phyloP scores from a whole-genome alignment of 92 coral and sea anemone genomes.

The Micromussa lordhowensis region DNA sequence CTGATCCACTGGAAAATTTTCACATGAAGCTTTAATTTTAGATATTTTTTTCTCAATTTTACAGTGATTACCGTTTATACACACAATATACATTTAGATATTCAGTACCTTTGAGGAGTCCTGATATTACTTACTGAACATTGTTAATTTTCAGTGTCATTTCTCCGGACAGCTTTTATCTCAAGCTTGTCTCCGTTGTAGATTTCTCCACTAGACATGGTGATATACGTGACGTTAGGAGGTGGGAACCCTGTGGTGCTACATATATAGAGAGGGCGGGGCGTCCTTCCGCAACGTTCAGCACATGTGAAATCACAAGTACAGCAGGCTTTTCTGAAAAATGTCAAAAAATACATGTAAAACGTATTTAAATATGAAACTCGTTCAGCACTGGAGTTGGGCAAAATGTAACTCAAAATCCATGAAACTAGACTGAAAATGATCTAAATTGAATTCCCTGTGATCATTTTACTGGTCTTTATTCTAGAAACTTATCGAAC shows the following conservation, averaged over 20 bases:
- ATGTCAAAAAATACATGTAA: neutral
- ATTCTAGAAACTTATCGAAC: no score
- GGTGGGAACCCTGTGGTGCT: constrained; percentile 55
- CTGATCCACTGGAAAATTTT: neutral
- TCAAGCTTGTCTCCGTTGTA: neutral
- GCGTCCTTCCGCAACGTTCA: constrained; percentile 29
- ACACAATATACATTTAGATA: constrained; percentile 56
- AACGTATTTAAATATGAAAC: no score
- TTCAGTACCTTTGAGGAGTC: neutral
- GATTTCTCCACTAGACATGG: constrained; percentile 2
- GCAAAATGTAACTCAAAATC: no score
- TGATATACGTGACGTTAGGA: constrained; percentile 40
- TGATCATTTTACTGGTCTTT: no score
- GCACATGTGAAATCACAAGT: constrained; percentile 17
- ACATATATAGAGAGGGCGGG: constrained; percentile 11
- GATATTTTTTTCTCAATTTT: no score
- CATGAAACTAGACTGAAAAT: no score
- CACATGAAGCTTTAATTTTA: neutral
- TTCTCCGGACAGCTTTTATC: constrained; percentile 1
- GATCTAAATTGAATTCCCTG: no score
- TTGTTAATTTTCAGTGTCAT: constrained; percentile 42
- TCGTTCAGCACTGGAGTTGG: no score
- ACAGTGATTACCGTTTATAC: neutral
- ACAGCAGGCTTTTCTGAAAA: neutral
- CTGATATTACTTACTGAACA: constrained; percentile 48